These are phyloP conservation scores for Puma concolor DNA, from an alignment of 2,113 vertebrate species.

Conservation along the genomic window DNA sequence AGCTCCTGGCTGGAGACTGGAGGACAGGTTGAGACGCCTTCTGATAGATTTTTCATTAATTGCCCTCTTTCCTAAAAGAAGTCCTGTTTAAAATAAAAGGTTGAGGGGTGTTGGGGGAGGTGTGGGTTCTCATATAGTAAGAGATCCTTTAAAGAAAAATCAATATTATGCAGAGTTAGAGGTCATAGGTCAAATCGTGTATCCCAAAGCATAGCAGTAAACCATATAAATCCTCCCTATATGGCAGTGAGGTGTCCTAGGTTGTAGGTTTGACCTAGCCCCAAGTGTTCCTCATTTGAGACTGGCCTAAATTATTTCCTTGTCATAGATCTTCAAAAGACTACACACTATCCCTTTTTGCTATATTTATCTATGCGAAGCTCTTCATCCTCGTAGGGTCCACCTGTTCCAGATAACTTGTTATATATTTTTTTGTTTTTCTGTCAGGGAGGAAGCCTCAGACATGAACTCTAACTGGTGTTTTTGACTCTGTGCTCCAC, in stretches of 20 bases:
- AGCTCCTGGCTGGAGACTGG: conserved; percentile 72
- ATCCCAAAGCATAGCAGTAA: neutral
- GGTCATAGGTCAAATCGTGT: neutral
- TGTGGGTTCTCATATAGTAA: neutral
- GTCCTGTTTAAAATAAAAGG: conserved; percentile 50
- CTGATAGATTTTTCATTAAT: conserved; percentile 76
- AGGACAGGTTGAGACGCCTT: conserved; percentile 78
- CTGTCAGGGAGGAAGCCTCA: neutral
- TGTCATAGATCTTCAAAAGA: neutral
- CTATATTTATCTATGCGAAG: neutral
- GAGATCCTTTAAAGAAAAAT: conserved; percentile 1
- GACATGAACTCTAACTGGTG: neutral
- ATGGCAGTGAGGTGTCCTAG: neutral
- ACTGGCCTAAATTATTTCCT: neutral
- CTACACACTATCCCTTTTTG: neutral
- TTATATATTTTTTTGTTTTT: neutral
- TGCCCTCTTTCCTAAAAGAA: conserved; percentile 60
- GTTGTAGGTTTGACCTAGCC: neutral
- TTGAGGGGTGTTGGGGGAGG: neutral
- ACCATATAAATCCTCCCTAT: neutral
- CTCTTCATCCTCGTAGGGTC: neutral
- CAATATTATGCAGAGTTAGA: neutral
- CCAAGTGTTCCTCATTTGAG: neutral
- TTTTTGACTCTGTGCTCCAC: neutral
- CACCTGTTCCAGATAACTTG: neutral